Percentiles rank a stretch among this genome's conserved stretches.
These are phyloP conservation scores for Acronicta leporina DNA, from an alignment of 2,888 invertebrate genomes.

Conservation along the genomic window DNA sequence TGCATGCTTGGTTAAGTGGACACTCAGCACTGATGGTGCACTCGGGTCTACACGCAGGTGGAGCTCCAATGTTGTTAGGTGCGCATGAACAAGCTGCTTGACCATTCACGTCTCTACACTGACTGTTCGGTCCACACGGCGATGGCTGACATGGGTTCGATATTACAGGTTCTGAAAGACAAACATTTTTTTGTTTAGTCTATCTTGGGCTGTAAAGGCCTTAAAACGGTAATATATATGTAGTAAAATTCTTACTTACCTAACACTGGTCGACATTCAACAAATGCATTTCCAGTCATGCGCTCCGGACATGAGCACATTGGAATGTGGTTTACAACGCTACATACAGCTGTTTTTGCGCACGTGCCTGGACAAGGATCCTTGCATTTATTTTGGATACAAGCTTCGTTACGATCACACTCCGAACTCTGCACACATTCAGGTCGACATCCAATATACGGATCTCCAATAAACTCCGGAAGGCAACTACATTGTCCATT, in stretches of 20 bases:
- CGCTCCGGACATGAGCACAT: slow-evolving; percentile 90
- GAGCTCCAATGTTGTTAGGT: slow-evolving; percentile 90
- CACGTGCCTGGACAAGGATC: slow-evolving; percentile 95
- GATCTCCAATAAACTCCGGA: slow-evolving; percentile 93
- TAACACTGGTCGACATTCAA: slow-evolving; percentile 88
- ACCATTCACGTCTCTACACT: slow-evolving; percentile 90
- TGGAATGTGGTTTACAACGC: slow-evolving; percentile 90
- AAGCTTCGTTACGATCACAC: slow-evolving; percentile 92
- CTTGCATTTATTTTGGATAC: slow-evolving; percentile 92
- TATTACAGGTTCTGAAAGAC: slow-evolving; percentile 84
- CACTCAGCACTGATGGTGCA: slow-evolving; percentile 93
- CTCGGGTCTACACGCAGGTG: slow-evolving; percentile 92
- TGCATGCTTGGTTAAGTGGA: slow-evolving; percentile 91
- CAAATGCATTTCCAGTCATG: slow-evolving; percentile 92
- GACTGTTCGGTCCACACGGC: slow-evolving; percentile 91
- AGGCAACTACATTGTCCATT: slow-evolving; percentile 92
- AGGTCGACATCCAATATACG: slow-evolving; percentile 93
- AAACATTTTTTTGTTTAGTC: background rate
- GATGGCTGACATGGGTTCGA: slow-evolving; percentile 90
- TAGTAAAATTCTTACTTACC: slow-evolving; percentile 73
- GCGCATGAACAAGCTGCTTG: slow-evolving; percentile 92
- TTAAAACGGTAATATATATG: background rate
- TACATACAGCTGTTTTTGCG: slow-evolving; percentile 92
- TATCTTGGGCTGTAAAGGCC: too few species aligned
- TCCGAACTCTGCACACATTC: slow-evolving; percentile 94